Evolutionary conservation across 2,797 vertebrate species (phyloP).

Genomic region (Sebastes oblongus): DNA sequence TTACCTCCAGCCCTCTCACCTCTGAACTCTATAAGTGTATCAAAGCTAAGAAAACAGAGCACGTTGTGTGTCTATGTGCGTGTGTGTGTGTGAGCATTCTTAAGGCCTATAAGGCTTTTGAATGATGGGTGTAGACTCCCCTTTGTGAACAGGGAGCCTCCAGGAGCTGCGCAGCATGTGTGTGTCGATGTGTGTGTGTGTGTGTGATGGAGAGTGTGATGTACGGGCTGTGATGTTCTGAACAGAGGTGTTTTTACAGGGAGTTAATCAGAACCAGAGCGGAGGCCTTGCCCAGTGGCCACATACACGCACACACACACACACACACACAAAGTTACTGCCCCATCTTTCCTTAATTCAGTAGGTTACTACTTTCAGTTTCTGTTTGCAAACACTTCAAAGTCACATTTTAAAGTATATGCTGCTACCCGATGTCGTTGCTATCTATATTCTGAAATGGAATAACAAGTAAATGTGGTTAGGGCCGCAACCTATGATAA

Average conservation of each 20-base stretch:
- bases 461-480: neutral
- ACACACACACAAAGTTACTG: neutral
- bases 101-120: constrained; percentile 69
- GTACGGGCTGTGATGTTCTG: constrained; percentile 75
- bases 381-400: neutral
- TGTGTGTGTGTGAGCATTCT: constrained; percentile 64
- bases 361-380: neutral
- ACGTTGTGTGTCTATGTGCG: constrained; percentile 51
- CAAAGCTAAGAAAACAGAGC: constrained; percentile 82
- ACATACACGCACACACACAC: constrained; percentile 21
- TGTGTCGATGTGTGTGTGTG: constrained; percentile 25
- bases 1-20: constrained; percentile 79
- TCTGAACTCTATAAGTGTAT: constrained; percentile 82
- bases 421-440: neutral
- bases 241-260: constrained; percentile 77
- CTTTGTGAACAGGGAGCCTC: constrained; percentile 72
- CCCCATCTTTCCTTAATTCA: constrained; percentile 1
- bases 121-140: constrained; percentile 75
- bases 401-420: neutral
- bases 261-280: constrained; percentile 79
- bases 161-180: constrained; percentile 65
- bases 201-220: constrained; percentile 58
- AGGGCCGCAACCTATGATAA: neutral
- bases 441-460: neutral
- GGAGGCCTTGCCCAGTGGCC: constrained; percentile 52